Base-by-base conservation (phyloP, 2,888 invertebrate species). In the Tiliacea aurago region DNA sequence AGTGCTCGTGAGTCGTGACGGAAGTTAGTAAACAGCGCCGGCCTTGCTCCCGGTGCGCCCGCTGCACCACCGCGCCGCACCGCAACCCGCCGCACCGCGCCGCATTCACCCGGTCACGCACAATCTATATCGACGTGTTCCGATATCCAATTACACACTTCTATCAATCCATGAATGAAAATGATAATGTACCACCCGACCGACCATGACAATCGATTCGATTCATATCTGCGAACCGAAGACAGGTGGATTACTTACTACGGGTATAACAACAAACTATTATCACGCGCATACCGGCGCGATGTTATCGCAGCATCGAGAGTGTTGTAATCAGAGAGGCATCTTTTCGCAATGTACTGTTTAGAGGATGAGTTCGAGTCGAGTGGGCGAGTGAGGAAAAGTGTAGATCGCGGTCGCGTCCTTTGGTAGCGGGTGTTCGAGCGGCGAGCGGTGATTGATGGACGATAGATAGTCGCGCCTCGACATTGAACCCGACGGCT, bases 21-120 rank as follows among this genome's bases (percentile, higher is more conserved):
- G 95, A 94, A 95, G 95, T 95, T 95, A 95, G 95, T 95, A 96
- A 96, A 96, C 96, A 96, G 85, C 85, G 91, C 79, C 94, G 95
- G 94, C 96, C 95, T 95, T 94, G 95, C 92, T 94, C 95, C 95
- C 91, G 91, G 89, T 89, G 88, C 87, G 85, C 83, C 86, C 84
- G 86, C 87, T 90, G 92, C 92, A 91, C 86, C 88, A 88, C 81
- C 66, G 53, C 74, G 43, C 73, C 81, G 84, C 82, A 74, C 83
- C 84, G 78, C 67, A 47, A 47, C 63, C 11, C 66, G 59, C 76
- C 81, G 85, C 83, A 76, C 80, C 83, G 76, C 65, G 9, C 66
- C 49, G n/a, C 69, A 51, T 45, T 64, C 69, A 84, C 81, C 87
- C 86, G 90, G 91, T 92, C 94, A 92, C 94, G 94, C 93, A 92